A percentile compares a stretch with the other conserved stretches of the same genome.
These are phyloP conservation scores for Volucella inanis DNA, from an alignment of 2,888 invertebrate genomes.

Conservation along the genomic window DNA sequence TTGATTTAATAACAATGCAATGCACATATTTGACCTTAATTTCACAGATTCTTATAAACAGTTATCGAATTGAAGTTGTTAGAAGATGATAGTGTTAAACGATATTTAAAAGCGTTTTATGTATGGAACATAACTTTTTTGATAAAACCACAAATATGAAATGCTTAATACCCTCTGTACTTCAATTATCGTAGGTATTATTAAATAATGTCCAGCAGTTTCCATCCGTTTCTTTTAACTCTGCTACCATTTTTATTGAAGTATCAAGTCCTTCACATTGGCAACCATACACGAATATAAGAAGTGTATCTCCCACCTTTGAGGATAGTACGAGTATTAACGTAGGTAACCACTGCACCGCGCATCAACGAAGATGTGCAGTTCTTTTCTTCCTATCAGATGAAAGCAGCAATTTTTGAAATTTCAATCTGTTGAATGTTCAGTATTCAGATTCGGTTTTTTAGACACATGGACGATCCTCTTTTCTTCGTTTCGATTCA, in stretches of 20 bases:
- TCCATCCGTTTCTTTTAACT: no score
- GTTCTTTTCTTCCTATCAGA: conserved; percentile 21
- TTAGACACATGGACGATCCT: conserved; percentile 8
- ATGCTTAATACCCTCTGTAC: background rate
- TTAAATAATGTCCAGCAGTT: no score
- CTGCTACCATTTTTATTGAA: background rate
- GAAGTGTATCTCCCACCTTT: background rate
- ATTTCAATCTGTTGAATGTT: conserved; percentile 25
- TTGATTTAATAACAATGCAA: no score
- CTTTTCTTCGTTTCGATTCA: conserved; percentile 37
- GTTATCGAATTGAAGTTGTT: no score
- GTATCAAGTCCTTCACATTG: conserved; percentile 28
- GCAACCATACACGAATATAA: conserved; percentile 26
- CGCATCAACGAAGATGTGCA: conserved; percentile 1
- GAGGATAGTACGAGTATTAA: background rate
- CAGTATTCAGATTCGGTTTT: background rate
- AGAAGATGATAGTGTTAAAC: no score
- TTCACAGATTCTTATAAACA: no score
- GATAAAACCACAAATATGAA: background rate
- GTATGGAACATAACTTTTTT: no score
- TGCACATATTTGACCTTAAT: no score
- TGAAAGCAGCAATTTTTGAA: conserved; percentile 11
- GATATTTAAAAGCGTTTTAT: no score
- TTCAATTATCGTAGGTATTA: background rate
- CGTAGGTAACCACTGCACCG: background rate